Evolutionary conservation across 2,888 invertebrate genomes (phyloP).

Genomic region (Andrena praecox): DNA sequence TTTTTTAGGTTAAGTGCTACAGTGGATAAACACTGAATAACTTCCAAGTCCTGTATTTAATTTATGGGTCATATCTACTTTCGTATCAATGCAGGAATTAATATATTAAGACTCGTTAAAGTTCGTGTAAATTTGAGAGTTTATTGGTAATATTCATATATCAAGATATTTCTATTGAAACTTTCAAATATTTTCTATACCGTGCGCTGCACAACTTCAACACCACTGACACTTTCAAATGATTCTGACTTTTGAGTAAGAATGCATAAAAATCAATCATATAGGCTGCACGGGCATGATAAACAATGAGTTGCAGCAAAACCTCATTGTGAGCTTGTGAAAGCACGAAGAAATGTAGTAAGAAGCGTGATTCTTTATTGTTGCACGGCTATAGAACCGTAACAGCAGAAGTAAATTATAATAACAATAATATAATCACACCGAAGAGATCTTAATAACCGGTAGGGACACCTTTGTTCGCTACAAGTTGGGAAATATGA

Average conservation of each 20-base stretch:
- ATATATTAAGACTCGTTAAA: not conserved
- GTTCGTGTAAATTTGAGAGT: not conserved
- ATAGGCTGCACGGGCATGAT: too few relatives aligned
- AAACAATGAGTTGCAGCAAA: too few relatives aligned
- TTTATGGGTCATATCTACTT: not conserved
- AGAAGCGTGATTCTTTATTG: too few relatives aligned
- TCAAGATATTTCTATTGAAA: not conserved
- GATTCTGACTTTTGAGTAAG: too few relatives aligned
- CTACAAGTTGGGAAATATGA: not conserved
- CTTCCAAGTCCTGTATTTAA: not conserved
- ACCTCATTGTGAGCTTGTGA: too few relatives aligned
- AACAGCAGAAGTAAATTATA: not conserved
- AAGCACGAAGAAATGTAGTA: too few relatives aligned
- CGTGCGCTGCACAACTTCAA: too few relatives aligned
- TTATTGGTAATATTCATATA: not conserved
- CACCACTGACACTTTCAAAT: too few relatives aligned
- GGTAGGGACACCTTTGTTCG: not conserved
- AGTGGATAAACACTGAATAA: not conserved
- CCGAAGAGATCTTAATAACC: not conserved
- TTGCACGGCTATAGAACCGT: not conserved
- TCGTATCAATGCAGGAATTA: not conserved
- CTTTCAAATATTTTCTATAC: too few relatives aligned
- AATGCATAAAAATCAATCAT: too few relatives aligned
- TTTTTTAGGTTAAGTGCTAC: constrained; percentile 3
- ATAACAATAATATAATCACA: not conserved